phyloP scores from a whole-genome alignment of 1,140 invertebrate genomes.

The Zaprionus lachaisei region DNA sequence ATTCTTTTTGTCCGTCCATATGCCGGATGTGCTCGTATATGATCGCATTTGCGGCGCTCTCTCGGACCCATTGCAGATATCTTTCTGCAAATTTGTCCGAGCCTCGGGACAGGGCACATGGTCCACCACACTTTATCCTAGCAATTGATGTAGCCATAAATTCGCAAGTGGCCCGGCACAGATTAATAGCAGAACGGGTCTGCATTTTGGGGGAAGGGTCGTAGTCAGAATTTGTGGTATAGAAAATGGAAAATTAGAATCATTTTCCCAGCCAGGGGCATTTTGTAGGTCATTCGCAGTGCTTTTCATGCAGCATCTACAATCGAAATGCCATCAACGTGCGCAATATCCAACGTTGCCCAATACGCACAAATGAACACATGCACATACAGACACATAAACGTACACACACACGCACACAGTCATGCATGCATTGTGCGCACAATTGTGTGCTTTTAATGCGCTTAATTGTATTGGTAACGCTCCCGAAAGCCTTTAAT shows the following conservation, averaged over 20 bases:
- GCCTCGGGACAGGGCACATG: constrained; percentile 26
- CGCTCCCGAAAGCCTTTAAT: constrained; percentile 72
- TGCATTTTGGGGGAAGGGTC: background rate
- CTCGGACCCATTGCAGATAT: constrained; percentile 14
- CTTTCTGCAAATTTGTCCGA: constrained; percentile 34
- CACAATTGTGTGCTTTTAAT: constrained; percentile 51
- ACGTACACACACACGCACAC: constrained; percentile 3
- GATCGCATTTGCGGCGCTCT: background rate
- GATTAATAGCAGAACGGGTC: constrained; percentile 63
- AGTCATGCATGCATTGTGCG: constrained; percentile 28
- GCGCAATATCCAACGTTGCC: constrained; percentile 52
- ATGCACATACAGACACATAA: background rate
- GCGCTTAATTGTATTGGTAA: constrained; percentile 76
- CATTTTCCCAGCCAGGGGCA: constrained; percentile 34
- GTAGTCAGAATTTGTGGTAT: constrained; percentile 57
- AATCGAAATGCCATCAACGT: constrained; percentile 56
- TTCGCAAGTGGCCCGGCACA: constrained; percentile 66
- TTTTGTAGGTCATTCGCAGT: constrained; percentile 39
- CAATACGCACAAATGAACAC: constrained; percentile 8
- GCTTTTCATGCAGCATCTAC: constrained; percentile 46
- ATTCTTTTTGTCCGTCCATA: constrained; percentile 3
- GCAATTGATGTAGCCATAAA: constrained; percentile 67
- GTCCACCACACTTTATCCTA: constrained; percentile 37
- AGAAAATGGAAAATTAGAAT: constrained; percentile 70
- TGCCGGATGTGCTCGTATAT: background rate